Evolutionary conservation across 2,113 vertebrate genomes (phyloP).

Genomic region (Chamaea fasciata): DNA sequence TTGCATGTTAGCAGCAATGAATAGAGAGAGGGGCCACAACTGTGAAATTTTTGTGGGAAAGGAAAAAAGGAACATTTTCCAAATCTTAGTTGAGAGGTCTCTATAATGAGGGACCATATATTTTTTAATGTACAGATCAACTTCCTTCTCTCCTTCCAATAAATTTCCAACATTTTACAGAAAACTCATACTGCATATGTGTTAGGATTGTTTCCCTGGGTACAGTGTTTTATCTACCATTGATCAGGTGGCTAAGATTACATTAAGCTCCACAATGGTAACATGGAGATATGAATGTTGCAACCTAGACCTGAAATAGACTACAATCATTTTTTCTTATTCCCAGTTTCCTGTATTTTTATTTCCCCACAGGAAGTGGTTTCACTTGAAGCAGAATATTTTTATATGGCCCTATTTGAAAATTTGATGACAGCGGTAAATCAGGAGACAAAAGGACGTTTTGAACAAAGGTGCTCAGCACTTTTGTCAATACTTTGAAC

Average conservation of each 20-base stretch:
- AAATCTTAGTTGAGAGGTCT: neutral
- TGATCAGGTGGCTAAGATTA: neutral
- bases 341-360: neutral
- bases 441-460: neutral
- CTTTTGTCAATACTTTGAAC: neutral
- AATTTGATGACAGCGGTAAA: neutral
- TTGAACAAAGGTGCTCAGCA: neutral
- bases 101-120: neutral
- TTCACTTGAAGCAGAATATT: conserved; percentile 10
- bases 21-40: neutral
- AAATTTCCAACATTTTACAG: neutral
- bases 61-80: neutral
- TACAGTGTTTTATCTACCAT: neutral
- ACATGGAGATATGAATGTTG: neutral
- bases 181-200: neutral
- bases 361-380: neutral
- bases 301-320: conserved; percentile 6
- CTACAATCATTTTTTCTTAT: neutral
- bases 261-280: neutral
- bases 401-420: neutral
- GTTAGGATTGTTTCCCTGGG: neutral
- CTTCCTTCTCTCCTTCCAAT: neutral
- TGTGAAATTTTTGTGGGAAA: neutral
- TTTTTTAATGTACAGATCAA: neutral
- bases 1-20: neutral